Base-by-base conservation (phyloP, 1,140 invertebrate genomes). In the Philopotamus ludificatus region DNA sequence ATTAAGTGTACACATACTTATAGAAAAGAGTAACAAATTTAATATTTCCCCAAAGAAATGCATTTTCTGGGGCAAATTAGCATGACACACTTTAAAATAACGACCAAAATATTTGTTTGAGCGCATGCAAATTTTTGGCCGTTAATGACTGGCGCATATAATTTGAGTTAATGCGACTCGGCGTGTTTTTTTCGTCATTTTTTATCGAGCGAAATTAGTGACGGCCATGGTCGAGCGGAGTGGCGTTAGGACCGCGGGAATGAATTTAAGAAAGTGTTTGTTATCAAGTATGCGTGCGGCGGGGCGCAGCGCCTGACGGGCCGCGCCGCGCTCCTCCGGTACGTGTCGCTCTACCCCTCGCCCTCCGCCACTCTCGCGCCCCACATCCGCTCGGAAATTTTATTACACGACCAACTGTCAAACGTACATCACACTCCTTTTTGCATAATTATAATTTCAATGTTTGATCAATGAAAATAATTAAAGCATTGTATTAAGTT, bases 201-300 rank as follows among this genome's bases (percentile, higher is more conserved):
- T 34, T 34, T 34, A 12, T 34, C 28, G 28, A 34, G 12, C 28
- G 12, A 34, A 4, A 12, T 7, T 7, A 34, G 12, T 7, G 28
- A 12, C 28, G 44, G 7, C 15, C 7, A 47, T 47, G 44, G 44
- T 20, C 44, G 15, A 12, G 15, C 7, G 18, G 18, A 47, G 7
- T 8, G 18, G 4, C 15, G 44, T 47, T 16, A 47, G 18, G 44
- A 7, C 10, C 44, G 18, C 44, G 44, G 18, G 8, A 47, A 16
- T 16, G 18, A 47, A 47, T 47, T 47, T 47, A 47, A 47, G 44
- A 47, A 47, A 47, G 44, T 47, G 44, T 47, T 3, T 20, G 44
- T 47, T 47, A 47, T 47, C 44, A 47, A 20, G 44, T 47, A 47
- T 47, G 44, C 18, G 44, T 47, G 28, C 44, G 44, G 44, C 44